phyloP scores from a whole-genome alignment of 2,113 vertebrate species.

The Apteryx owenii region DNA sequence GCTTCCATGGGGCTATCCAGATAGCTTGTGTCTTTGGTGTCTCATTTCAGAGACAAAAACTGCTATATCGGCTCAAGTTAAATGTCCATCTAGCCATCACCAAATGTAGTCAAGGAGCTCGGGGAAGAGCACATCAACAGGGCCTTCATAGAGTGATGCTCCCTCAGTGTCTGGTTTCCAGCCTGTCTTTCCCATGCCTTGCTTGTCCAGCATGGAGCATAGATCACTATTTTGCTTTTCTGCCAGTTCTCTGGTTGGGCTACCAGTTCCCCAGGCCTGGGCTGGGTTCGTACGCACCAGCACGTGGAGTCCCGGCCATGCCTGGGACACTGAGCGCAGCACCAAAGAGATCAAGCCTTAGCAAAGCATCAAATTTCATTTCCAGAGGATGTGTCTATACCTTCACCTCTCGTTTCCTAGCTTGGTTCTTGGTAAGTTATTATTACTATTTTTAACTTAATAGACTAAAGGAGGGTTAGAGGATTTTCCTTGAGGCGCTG shows the following conservation, averaged over 20 bases:
- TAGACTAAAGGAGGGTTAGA: background rate
- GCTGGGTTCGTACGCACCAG: background rate
- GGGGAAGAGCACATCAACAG: too few relatives aligned
- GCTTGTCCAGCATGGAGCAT: too few relatives aligned
- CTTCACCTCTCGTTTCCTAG: background rate
- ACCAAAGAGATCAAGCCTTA: background rate
- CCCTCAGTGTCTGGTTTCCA: too few relatives aligned
- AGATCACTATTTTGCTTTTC: background rate
- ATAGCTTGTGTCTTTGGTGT: too few relatives aligned
- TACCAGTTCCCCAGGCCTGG: background rate
- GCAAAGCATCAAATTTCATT: background rate
- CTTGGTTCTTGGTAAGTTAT: background rate
- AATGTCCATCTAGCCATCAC: too few relatives aligned
- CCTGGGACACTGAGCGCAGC: too few relatives aligned
- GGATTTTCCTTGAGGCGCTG: background rate
- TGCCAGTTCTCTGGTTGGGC: background rate
- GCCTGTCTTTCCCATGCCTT: too few relatives aligned
- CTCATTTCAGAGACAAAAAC: too few relatives aligned
- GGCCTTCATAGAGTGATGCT: too few relatives aligned
- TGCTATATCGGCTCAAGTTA: too few relatives aligned
- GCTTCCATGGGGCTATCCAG: too few relatives aligned
- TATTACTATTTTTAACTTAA: background rate
- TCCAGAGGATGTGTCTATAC: background rate
- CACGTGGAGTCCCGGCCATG: background rate
- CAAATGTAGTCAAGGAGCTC: too few relatives aligned